Conservation (phyloP, 2,113 vertebrate genomes). For the Zootoca vivipara region DNA sequence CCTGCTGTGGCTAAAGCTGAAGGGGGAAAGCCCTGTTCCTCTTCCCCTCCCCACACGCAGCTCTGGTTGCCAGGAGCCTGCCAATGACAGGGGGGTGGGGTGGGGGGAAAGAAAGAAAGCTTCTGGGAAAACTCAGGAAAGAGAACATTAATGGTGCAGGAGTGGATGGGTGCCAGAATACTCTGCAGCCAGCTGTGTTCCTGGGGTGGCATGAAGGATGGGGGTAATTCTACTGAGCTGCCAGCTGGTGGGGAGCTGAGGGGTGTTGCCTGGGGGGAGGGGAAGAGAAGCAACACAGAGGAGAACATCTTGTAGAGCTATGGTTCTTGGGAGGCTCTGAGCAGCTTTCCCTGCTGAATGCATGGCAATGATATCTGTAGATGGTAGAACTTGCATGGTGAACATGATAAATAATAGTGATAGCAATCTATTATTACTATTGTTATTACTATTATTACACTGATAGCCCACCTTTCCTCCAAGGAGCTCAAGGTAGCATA, state of each 20-base stretch:
- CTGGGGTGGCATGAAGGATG: slow-evolving; percentile 6
- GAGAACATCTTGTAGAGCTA: background rate
- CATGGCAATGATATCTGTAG: background rate
- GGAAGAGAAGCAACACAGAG: background rate
- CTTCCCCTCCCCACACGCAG: too few relatives aligned
- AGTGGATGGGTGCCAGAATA: background rate
- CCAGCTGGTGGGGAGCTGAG: background rate
- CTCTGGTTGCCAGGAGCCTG: background rate
- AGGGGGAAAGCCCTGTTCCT: background rate
- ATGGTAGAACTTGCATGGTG: background rate
- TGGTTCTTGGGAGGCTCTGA: background rate
- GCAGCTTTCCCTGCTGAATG: background rate
- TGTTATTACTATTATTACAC: too few relatives aligned
- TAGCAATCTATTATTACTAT: too few relatives aligned
- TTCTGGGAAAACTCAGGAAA: background rate
- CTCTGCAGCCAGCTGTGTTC: background rate
- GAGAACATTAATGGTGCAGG: background rate
- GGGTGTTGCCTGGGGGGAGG: background rate
- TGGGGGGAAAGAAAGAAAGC: background rate
- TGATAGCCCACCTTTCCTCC: too few relatives aligned
- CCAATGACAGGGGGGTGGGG: too few relatives aligned
- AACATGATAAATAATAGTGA: too few relatives aligned
- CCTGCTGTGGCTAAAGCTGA: background rate
- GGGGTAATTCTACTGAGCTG: background rate
- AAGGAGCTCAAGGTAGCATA: too few relatives aligned